Base-by-base conservation (phyloP, 2,888 invertebrate genomes). In the Molanna angustata region DNA sequence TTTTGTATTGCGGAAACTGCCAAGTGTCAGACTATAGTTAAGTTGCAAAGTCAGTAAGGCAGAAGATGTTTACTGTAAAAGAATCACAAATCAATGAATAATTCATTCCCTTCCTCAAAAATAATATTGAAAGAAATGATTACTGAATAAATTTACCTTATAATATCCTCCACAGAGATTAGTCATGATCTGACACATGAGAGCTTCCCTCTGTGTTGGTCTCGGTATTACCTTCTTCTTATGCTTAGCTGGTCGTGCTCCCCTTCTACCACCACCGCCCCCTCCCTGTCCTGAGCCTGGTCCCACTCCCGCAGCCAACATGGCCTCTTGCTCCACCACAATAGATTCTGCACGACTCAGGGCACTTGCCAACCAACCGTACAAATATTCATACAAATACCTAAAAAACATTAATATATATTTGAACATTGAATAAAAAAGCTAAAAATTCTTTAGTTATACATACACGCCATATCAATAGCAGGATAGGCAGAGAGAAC, bases 141-240 rank as follows among this genome's bases (percentile, higher is more conserved):
- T n/a, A n/a, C n/a, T n/a, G n/a, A n/a, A n/a, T n/a, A n/a, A n/a
- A 45, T 9, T 37, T 67, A 88, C 92, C 82, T 94, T 95, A 66
- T 92, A 95, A 69, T 91, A 94, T 4, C 95, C 97, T 1, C 94
- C 96, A 69, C 94, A 94, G 80, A 97, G 85, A 68, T 91, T 91
- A 69, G 95, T 93, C 73, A 94, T 79, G 1, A 93, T 94, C 70
- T 96, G 95, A 63, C 89, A 88, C 69, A 90, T 80, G n/a, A 90
- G 80, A 39, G 91, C 88, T 67, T 97, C 95, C 56, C 85, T 76
- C 20, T 86, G 87, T 65, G 90, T 89, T 0, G 90, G 88, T 42
- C 86, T 79, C 13, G 54, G 56, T 2, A 52, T 33, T 1, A 52
- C 44, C 63, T 83, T 87, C 70, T 85, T 90, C 74, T 79, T 86